Conservation (phyloP, 2,888 invertebrate genomes). For the Coleophora flavipennella region DNA sequence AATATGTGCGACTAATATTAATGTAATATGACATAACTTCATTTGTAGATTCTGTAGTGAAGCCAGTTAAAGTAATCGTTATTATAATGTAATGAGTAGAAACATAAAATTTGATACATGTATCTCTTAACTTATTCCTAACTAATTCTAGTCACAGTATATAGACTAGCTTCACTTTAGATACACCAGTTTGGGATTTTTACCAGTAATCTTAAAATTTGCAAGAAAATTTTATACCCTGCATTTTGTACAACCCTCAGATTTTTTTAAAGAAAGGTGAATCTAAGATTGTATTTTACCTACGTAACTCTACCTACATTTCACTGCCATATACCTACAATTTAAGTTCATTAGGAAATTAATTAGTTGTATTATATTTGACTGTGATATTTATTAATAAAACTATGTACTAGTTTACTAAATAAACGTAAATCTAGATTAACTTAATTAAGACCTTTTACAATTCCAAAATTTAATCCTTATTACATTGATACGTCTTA, state of each 20-base stretch:
- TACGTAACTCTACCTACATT: conserved; percentile 47
- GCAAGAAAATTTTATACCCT: conserved; percentile 20
- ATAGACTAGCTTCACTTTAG: conserved; percentile 57
- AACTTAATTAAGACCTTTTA: conserved; percentile 18
- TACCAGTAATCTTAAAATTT: conserved; percentile 14
- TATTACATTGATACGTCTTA: conserved; percentile 15
- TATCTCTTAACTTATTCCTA: conserved; percentile 61
- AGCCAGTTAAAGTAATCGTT: conserved; percentile 32
- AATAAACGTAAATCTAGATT: conserved; percentile 50
- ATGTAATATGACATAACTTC: conserved; percentile 6
- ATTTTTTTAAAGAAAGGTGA: conserved; percentile 35
- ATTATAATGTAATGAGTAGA: conserved; percentile 16
- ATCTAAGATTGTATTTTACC: conserved; percentile 24
- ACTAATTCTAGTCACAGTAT: conserved; percentile 63
- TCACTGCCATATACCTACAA: conserved; percentile 55
- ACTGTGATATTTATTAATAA: conserved; percentile 71
- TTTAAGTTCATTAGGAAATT: conserved; percentile 50
- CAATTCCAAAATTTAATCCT: conserved; percentile 24
- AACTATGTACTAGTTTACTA: conserved; percentile 53
- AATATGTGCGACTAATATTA: conserved; percentile 3
- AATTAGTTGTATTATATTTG: conserved; percentile 69
- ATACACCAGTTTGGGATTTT: conserved; percentile 20
- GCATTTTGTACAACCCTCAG: conserved; percentile 24
- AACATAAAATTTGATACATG: conserved; percentile 44
- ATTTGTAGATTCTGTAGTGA: conserved; percentile 1